Conservation (phyloP, 2,797 vertebrate species). For the Sebastes steindachneri region DNA sequence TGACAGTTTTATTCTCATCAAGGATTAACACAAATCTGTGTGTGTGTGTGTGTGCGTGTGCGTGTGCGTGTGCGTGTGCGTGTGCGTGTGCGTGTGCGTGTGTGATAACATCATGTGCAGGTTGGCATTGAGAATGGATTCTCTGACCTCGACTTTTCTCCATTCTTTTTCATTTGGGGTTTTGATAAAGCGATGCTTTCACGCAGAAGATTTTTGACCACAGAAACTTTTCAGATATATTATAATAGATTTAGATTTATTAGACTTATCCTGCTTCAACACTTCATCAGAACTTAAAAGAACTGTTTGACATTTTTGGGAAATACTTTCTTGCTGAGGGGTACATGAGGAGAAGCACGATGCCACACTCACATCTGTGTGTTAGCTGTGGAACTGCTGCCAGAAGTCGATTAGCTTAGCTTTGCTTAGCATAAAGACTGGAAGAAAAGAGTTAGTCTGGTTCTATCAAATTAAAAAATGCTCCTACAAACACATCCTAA, state of each 20-base stretch:
- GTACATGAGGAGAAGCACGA: neutral
- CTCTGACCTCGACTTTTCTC: neutral
- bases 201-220: neutral
- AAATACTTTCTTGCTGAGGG: neutral
- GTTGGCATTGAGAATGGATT: neutral
- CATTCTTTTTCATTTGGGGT: neutral
- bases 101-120: neutral
- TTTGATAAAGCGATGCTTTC: neutral
- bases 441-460: neutral
- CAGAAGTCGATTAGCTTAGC: neutral
- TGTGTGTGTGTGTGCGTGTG: neutral
- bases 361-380: neutral
- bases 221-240: neutral
- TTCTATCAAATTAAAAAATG: neutral
- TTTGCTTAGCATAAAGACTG: neutral
- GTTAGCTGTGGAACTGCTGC: neutral
- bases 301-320: neutral
- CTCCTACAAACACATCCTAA: neutral
- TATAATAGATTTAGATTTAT: neutral
- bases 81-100: neutral
- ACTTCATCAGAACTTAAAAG: neutral
- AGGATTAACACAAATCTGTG: slow-evolving; percentile 11
- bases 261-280: neutral
- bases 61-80: neutral
- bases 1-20: slow-evolving; percentile 26